Evolutionary conservation across 2,797 vertebrate species (phyloP).

Genomic region (Novumbra hubbsi): DNA sequence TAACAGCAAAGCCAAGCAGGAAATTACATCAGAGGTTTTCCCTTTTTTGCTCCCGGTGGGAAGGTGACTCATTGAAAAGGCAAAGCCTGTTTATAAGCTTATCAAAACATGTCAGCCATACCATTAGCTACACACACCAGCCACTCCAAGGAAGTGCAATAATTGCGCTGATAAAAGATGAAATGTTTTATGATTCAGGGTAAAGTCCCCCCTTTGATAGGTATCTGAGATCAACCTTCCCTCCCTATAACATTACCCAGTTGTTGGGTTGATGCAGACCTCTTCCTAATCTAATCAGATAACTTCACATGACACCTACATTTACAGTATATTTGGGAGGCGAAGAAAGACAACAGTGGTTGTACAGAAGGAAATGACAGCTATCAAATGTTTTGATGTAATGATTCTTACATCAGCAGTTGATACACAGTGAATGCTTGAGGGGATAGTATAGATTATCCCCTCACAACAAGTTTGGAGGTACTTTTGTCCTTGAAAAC

Average conservation of each 20-base stretch:
- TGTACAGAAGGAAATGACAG: neutral
- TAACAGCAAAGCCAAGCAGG: slow-evolving; percentile 29
- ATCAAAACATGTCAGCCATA: slow-evolving; percentile 20
- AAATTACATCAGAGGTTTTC: slow-evolving; percentile 62
- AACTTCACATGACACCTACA: neutral
- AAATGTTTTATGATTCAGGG: neutral
- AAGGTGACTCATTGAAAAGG: slow-evolving; percentile 41
- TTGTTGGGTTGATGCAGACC: neutral
- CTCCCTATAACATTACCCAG: neutral
- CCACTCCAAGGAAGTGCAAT: slow-evolving; percentile 1
- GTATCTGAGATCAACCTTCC: neutral
- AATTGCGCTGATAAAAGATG: neutral
- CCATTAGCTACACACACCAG: slow-evolving; percentile 9
- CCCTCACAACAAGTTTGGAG: no score
- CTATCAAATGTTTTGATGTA: neutral
- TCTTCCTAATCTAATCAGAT: neutral
- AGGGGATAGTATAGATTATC: no score
- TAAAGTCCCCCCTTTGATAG: neutral
- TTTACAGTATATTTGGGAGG: neutral
- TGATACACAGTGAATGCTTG: no score
- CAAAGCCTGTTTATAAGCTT: slow-evolving; percentile 26
- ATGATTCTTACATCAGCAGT: no score
- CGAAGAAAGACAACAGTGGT: neutral
- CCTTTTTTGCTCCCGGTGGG: slow-evolving; percentile 15
- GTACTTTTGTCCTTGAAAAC: no score